These are phyloP conservation scores for Heterochromis multidens DNA, from an alignment of 2,113 vertebrate genomes.

Conservation along the genomic window DNA sequence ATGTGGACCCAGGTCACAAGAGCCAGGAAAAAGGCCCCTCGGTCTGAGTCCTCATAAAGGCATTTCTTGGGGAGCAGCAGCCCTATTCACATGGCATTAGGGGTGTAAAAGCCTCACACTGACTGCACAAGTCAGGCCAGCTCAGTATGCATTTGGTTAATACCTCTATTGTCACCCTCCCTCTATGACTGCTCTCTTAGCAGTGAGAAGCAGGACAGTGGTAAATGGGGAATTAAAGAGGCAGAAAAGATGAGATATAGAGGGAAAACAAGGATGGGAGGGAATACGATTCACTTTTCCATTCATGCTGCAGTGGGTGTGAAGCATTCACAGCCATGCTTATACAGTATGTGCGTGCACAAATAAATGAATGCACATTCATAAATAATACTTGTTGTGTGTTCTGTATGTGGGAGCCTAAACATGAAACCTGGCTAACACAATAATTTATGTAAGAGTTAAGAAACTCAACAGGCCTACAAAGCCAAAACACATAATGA, in stretches of 20 bases:
- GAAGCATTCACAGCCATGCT: background rate
- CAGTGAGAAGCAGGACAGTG: slow-evolving; percentile 10
- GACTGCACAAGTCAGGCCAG: slow-evolving; percentile 49
- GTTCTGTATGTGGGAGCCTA: background rate
- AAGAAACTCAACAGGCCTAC: background rate
- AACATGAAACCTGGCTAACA: slow-evolving; percentile 20
- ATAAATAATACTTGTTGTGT: background rate
- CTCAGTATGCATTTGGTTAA: slow-evolving; percentile 59
- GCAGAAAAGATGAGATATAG: slow-evolving; percentile 47
- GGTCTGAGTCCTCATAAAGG: slow-evolving; percentile 34
- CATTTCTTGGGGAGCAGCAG: slow-evolving; percentile 42
- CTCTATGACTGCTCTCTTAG: slow-evolving; percentile 40
- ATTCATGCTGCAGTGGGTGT: slow-evolving; percentile 26
- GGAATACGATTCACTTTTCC: slow-evolving; percentile 29
- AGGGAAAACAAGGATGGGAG: slow-evolving; percentile 24
- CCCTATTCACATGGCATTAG: slow-evolving; percentile 60
- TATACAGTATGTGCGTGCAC: background rate
- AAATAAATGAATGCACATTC: background rate
- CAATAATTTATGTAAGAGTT: slow-evolving; percentile 9
- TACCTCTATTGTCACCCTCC: slow-evolving; percentile 58
- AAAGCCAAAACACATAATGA: slow-evolving; percentile 25
- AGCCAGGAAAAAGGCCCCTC: slow-evolving; percentile 44
- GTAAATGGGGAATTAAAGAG: slow-evolving; percentile 45
- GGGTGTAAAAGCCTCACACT: slow-evolving; percentile 50
- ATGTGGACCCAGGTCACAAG: slow-evolving; percentile 33